These are phyloP conservation scores for Odontocerum albicorne DNA, from an alignment of 2,888 invertebrate genomes.

Conservation along the genomic window DNA sequence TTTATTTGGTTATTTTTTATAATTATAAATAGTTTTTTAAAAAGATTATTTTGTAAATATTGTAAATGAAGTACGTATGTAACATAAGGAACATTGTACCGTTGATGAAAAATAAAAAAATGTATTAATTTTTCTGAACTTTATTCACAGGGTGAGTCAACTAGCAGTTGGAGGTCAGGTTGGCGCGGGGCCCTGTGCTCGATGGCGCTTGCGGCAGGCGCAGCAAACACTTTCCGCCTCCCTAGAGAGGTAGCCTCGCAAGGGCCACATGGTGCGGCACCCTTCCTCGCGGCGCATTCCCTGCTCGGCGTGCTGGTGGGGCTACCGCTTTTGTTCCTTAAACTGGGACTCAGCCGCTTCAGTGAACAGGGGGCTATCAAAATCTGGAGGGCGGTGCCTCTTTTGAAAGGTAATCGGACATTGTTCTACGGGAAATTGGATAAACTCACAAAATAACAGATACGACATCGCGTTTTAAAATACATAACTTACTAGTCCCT, in stretches of 20 bases:
- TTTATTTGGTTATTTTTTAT: too few species aligned
- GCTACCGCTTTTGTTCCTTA: constrained; percentile 60
- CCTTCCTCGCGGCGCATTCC: constrained; percentile 57
- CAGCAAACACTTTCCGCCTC: constrained; percentile 61
- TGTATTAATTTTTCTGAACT: neutral
- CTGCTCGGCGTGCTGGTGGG: constrained; percentile 54
- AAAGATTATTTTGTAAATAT: too few species aligned
- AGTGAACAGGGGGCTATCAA: constrained; percentile 67
- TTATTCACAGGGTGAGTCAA: constrained; percentile 4
- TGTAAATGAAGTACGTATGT: too few species aligned
- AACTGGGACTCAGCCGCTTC: constrained; percentile 64
- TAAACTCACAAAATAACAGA: too few species aligned
- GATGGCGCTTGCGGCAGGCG: constrained; percentile 57
- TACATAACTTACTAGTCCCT: too few species aligned
- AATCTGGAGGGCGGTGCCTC: constrained; percentile 66
- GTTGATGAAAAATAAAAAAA: neutral
- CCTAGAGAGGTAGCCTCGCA: constrained; percentile 51
- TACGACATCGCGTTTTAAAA: too few species aligned
- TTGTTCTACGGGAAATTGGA: too few species aligned
- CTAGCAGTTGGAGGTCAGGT: constrained; percentile 6
- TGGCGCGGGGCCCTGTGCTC: constrained; percentile 46
- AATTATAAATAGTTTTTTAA: too few species aligned
- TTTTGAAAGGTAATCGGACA: constrained; percentile 69
- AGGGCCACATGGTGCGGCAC: constrained; percentile 58
- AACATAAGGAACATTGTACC: too few species aligned